Evolutionary conservation across 1,140 invertebrate genomes (phyloP).

Genomic region (Chironomus striatipennis): DNA sequence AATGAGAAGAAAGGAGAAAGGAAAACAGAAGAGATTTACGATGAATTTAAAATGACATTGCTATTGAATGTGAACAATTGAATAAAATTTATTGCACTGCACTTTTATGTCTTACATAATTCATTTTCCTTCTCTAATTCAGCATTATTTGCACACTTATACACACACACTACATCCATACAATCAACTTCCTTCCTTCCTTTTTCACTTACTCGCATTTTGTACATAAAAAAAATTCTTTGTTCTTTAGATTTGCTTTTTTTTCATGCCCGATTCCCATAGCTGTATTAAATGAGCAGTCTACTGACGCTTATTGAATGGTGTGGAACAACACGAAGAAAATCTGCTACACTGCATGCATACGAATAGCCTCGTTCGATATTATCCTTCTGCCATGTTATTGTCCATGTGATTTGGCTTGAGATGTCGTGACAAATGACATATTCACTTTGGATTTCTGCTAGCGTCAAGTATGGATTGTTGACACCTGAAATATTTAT

Average conservation of each 20-base stretch:
- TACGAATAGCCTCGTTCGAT: slow-evolving; percentile 41
- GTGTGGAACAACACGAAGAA: slow-evolving; percentile 34
- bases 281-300: slow-evolving; percentile 30
- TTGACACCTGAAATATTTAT: slow-evolving; percentile 40
- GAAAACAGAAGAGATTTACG: not conserved
- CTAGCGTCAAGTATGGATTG: slow-evolving; percentile 48
- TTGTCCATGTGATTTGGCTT: slow-evolving; percentile 35
- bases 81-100: slow-evolving; percentile 19
- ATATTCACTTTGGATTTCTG: slow-evolving; percentile 37
- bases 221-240: no score
- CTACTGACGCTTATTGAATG: slow-evolving; percentile 38
- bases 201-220: no score
- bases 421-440: slow-evolving; percentile 50
- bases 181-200: no score
- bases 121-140: not conserved
- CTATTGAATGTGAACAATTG: slow-evolving; percentile 23
- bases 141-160: no score
- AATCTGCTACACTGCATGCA: slow-evolving; percentile 41
- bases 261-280: not conserved
- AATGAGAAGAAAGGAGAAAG: not conserved
- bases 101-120: slow-evolving; percentile 20
- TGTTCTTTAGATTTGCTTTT: not conserved
- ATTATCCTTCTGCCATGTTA: slow-evolving; percentile 42
- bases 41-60: slow-evolving; percentile 19
- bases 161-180: no score